Evolutionary conservation across 1,140 invertebrate species (phyloP).

Genomic region (Philaenus spumarius): DNA sequence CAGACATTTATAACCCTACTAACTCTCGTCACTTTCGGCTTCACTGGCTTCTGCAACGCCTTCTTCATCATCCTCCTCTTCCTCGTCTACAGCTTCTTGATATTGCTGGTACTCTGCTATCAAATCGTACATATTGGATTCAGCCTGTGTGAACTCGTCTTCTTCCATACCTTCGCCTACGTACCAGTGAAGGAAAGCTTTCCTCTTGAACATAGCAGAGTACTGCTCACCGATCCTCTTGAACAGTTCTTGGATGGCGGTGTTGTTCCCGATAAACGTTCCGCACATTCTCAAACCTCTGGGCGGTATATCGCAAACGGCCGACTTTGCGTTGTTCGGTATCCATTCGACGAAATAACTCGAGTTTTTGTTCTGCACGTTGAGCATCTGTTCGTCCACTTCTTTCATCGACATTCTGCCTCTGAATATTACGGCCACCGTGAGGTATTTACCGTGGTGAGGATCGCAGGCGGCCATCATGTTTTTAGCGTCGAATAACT

Average conservation of each 20-base stretch:
- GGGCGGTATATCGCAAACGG: conserved; percentile 88
- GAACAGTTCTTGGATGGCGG: conserved; percentile 82
- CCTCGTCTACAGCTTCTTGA: conserved; percentile 71
- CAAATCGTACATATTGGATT: conserved; percentile 55
- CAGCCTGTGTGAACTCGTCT: conserved; percentile 53
- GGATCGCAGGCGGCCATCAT: conserved; percentile 97
- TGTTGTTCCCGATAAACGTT: conserved; percentile 87
- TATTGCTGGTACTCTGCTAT: conserved; percentile 62
- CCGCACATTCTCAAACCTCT: conserved; percentile 86
- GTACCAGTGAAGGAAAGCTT: conserved; percentile 90
- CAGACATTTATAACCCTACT: conserved; percentile 10
- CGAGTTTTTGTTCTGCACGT: conserved; percentile 88
- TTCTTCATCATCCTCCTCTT: conserved; percentile 70
- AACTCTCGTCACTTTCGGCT: conserved; percentile 51
- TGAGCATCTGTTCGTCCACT: conserved; percentile 83
- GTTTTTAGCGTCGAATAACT: conserved; percentile 86
- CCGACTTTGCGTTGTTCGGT: conserved; percentile 86
- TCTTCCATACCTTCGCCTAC: conserved; percentile 39
- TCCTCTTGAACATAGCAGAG: conserved; percentile 87
- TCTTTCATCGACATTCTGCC: conserved; percentile 96
- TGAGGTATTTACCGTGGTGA: conserved; percentile 86
- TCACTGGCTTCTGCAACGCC: no score
- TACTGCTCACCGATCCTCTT: conserved; percentile 84
- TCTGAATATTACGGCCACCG: conserved; percentile 90
- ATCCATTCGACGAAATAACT: conserved; percentile 93